Evolutionary conservation across 2,888 invertebrate genomes (phyloP).

Genomic region (Aelia acuminata): DNA sequence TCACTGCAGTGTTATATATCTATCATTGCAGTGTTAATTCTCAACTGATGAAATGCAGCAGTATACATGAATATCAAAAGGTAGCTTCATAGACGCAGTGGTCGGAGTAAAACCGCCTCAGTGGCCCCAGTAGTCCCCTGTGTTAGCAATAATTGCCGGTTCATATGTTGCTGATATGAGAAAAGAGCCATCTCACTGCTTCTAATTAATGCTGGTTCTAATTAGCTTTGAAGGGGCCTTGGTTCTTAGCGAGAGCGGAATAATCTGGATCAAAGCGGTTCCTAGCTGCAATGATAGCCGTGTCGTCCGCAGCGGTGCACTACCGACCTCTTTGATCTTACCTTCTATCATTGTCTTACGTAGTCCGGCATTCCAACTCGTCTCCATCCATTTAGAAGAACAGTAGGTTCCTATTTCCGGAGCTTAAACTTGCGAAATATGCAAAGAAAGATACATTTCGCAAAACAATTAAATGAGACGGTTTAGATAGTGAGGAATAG

Average conservation of each 20-base stretch:
- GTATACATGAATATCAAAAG: background rate
- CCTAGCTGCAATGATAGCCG: constrained; percentile 7
- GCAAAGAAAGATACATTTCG: no score
- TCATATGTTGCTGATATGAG: constrained; percentile 46
- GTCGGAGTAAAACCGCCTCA: background rate
- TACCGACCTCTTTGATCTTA: background rate
- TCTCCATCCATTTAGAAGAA: background rate
- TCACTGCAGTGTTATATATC: no score
- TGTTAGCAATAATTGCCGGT: constrained; percentile 17
- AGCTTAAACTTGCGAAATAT: no score
- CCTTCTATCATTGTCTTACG: constrained; percentile 1
- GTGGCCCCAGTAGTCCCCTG: background rate
- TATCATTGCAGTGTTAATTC: no score
- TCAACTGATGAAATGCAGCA: background rate
- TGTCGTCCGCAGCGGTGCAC: constrained; percentile 36
- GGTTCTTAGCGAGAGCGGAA: constrained; percentile 37
- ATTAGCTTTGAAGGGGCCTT: constrained; percentile 30
- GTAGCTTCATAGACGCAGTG: background rate
- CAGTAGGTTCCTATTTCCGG: no score
- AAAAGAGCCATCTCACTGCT: background rate
- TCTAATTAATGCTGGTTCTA: constrained; percentile 19
- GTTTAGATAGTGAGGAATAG: no score
- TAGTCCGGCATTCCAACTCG: background rate
- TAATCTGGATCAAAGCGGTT: constrained; percentile 48
- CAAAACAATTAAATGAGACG: no score